Conservation (phyloP, 2,888 invertebrate genomes). For the Amiota communis region DNA sequence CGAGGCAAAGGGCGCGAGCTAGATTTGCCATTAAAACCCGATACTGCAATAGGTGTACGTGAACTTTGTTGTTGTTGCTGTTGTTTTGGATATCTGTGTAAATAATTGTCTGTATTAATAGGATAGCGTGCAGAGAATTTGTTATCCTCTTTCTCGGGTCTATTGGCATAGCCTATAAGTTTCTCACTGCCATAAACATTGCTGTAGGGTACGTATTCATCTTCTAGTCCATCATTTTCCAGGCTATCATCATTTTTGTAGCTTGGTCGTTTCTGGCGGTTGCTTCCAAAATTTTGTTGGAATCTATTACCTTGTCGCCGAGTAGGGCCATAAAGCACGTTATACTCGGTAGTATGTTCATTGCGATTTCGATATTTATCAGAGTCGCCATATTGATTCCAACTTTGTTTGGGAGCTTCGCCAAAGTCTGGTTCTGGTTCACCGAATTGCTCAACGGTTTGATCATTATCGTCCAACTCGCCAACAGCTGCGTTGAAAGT, state of each 20-base stretch:
- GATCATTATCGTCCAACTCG: constrained; percentile 43
- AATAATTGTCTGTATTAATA: background rate
- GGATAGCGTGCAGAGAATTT: constrained; percentile 25
- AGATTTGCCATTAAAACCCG: background rate
- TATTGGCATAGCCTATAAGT: constrained; percentile 39
- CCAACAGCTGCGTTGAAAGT: constrained; percentile 28
- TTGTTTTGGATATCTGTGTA: background rate
- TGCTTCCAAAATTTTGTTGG: constrained; percentile 13
- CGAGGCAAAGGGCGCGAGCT: constrained; percentile 3
- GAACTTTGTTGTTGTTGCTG: constrained; percentile 9
- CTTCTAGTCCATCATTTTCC: constrained; percentile 18
- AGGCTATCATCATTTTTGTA: constrained; percentile 17
- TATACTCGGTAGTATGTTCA: background rate
- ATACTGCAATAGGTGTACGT: background rate
- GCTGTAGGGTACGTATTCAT: constrained; percentile 33
- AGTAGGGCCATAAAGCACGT: background rate
- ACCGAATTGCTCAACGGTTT: constrained; percentile 38
- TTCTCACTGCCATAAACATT: constrained; percentile 49
- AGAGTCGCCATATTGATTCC: constrained; percentile 1
- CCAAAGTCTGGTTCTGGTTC: constrained; percentile 39
- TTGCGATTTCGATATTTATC: background rate
- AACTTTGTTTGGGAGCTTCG: background rate
- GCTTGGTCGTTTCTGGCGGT: constrained; percentile 27
- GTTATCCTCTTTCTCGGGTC: constrained; percentile 15
- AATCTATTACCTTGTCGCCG: background rate